Base-by-base conservation (phyloP, 2,888 invertebrate species). In the Pandemis cinnamomeana region DNA sequence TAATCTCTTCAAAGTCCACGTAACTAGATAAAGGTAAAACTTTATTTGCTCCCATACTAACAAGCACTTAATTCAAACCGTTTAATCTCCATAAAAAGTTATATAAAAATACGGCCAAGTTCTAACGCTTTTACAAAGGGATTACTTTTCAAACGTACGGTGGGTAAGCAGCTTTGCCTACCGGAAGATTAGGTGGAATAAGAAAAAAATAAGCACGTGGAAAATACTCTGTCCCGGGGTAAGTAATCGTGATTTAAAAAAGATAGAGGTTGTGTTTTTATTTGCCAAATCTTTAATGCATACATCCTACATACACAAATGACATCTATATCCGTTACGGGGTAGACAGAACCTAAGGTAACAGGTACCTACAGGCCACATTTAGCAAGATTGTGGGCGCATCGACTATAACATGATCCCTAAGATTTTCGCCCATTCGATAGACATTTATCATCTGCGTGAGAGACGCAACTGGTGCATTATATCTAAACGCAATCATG, bases 161-260 rank as follows among this genome's bases (percentile, higher is more conserved):
- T 84, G 79, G 85, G 83, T 88, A 89, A 89, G 89, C 86, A 81
- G 89, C 85, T 88, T 89, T 87, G 75, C 80, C 71, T 73, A 42
- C 69, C 44, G 69, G 67, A 77, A 85, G 89, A 90, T 90, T 89
- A 87, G 83, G 83, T 82, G 85, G 84, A 84, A 70, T 77, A 72
- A 68, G 62, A 71, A 69, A 69, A 66, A 62, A 64, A 69, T 66
- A 69, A 75, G 69, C 55, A 69, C 69, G 61, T 71, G 66, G 46
- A 61, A 69, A 72, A 53, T 53, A 36, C 60, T 55, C 10, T 72
- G 67, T 72, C 63, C 67, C 20, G 10, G 63, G 13, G 10, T 62
- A 13, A 46, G 51, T 72, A 72, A 72, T 68, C 67, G 60, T 15
- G 51, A 5, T 36, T 36, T 36, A 0, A 36, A 36, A 36, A 36